Base-by-base conservation (phyloP, 2,113 vertebrate genomes). In the Columbina picui region DNA sequence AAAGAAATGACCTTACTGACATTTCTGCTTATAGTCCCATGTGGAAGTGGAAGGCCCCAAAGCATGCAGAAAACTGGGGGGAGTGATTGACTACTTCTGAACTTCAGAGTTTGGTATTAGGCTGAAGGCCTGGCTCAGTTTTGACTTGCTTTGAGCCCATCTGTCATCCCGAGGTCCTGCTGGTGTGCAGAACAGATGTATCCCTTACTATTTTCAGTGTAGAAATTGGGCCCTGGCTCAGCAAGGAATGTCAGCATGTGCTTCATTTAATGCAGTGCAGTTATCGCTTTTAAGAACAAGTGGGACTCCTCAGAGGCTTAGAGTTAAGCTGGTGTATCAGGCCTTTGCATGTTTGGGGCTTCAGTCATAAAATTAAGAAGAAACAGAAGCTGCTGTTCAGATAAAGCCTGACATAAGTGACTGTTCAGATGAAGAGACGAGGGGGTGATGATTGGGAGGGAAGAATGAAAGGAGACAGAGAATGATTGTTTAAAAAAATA, bases 131-230 rank as follows among this genome's bases (percentile, higher is more conserved):
- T 75, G 81, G 41, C 80, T 95, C 53, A 14, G 60, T 81, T 96
- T 90, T 94, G 38, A 59, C 63, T 94, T 84, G 38, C 55, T 85
- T 78, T 94, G 86, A 93, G 73, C 81, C 74, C 80, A 38, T 90
- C 91, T 96, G 86, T 93, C 92, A 94, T 84, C 92, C 34, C 34
- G 89, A 76, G 69, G 81, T 95, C 67, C 75, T 91, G 57, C 52
- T 95, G 43, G 25, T 93, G 64, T 84, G 88, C 65, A 89, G 65
- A 87, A 22, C 76, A 90, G 83, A 93, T 93, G 70, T 87, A 84
- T 84, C 60, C 69, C 69, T 70, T 94, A 60, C 85, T 93, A 84
- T 91, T 95, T 95, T 86, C 85, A 89, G 90, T 70, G 63, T 52
- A 29, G 43, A 71, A 19, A 21, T 32, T 45, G 34, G 52, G 43